These are phyloP conservation scores for Rutilus rutilus DNA, from an alignment of 2,113 vertebrate genomes.

Conservation along the genomic window DNA sequence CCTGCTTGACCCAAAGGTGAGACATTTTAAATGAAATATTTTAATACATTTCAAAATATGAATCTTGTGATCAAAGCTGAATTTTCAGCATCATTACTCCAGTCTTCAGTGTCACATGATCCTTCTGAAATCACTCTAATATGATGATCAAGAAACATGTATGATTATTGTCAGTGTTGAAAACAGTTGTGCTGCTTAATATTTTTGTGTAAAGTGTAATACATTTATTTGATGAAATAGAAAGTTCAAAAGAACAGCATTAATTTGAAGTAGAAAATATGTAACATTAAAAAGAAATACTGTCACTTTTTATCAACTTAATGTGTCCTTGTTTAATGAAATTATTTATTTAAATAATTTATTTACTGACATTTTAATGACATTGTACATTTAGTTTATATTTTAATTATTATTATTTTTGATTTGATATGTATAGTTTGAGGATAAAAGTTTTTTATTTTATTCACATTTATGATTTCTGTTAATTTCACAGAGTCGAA, in stretches of 20 bases:
- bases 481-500: constrained; percentile 80
- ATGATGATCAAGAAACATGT: background rate
- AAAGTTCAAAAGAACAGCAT: too few relatives aligned
- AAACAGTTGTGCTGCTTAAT: background rate
- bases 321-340: background rate
- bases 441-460: background rate
- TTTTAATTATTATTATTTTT: background rate
- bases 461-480: background rate
- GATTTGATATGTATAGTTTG: background rate
- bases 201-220: background rate
- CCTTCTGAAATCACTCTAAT: background rate
- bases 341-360: background rate
- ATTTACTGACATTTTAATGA: too few relatives aligned
- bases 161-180: background rate
- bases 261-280: too few relatives aligned
- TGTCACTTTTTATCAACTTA: too few relatives aligned
- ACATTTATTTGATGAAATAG: too few relatives aligned
- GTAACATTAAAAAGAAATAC: too few relatives aligned
- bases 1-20: constrained; percentile 92
- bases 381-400: background rate
- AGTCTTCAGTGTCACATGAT: too few relatives aligned
- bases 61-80: too few relatives aligned
- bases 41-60: too few relatives aligned
- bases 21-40: background rate
- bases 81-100: too few relatives aligned